Base-by-base conservation (phyloP, 2,797 vertebrate species). In the Enteromius radiatus region DNA sequence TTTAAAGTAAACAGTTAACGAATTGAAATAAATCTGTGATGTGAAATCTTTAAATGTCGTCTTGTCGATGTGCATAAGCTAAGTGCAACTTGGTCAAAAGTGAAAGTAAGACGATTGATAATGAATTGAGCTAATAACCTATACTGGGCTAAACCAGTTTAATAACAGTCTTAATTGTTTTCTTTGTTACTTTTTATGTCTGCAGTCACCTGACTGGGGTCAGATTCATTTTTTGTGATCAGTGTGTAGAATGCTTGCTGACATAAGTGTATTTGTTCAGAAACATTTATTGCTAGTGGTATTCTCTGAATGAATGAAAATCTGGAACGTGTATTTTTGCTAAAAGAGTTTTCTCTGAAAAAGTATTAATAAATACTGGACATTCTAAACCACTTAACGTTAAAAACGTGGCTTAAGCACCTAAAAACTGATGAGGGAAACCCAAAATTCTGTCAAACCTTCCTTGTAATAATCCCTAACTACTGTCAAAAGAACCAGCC, bases 21-120 rank as follows among this genome's bases (percentile, higher is more conserved):
- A 4, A 8, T 5, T 33, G 4, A 8, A n/a, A 10, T 23, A 2
- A 61, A 63, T 36, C 2, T 33, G 4, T n/a, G 3, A n/a, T 33
- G 5, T 2, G 5, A 19, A 54, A 12, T 10, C 7, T 26, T 3
- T 26, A 68, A 54, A 23, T 41, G n/a, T 54, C 1, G 23, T 21
- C 0, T 41, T 75, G 21, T 75, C 12, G 33, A 2, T 56, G 1
- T 23, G 14, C 11, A 11, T 54, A 3, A 21, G 11, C 23, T 11
- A 31, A 47, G 19, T 19, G 31, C 26, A 61, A 45, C 26, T 43
- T 49, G 31, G 65, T 70, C 10, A 63, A 76, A 76, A 76, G 38
- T 76, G 75, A 45, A 76, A 76, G 56, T 63, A 76, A 11, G 10
- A 14, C n/a, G 15, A 26, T 12, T 71, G 33, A 43, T 45, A 26